Base-by-base conservation (phyloP, 2,113 vertebrate species). In the Ptilonorhynchus violaceus region DNA sequence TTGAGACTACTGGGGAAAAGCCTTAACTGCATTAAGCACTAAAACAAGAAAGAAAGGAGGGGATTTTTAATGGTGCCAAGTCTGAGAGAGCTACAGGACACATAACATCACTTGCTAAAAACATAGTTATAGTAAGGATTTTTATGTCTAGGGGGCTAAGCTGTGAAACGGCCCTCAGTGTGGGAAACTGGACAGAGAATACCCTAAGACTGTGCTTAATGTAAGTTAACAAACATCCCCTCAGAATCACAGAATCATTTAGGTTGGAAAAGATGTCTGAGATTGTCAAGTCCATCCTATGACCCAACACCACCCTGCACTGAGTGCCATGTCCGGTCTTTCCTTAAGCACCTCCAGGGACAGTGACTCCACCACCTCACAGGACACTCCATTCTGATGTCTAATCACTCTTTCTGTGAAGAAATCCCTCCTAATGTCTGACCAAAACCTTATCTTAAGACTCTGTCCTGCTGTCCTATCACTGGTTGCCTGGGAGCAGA, bases 41-140 rank as follows among this genome's bases (percentile, higher is more conserved):
- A 90, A 80, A 92, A 85, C 30, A 35, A 31, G 85, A 79, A 59
- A 19, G 11, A 64, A 19, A 44, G 1, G 21, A 56, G 11, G 13
- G 14, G 24, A 58, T 76, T 85, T 92, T 77, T 91, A 50, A 14
- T 20, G 16, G 5, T 62, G 15, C 6, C 53, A 31, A 56, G 12
- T 50, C 31, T 69, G 42, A 58, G 19, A 47, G 25, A 84, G 15
- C 23, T 39, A 39, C 28, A 81, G 24, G 60, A 69, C 39, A 55
- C 23, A 69, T 4, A 35, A 20, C 20, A 11, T 3, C 41, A 39
- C 9, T 42, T 67, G 22, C 55, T 81, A 52, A 49, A 66, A 76
- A 35, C 5, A n/a, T 14, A 8, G 17, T 56, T 63, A 10, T 7
- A 24, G 3, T 6, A 16, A 17, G 17, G 3, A 42, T 0, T 58